Base-by-base conservation (phyloP, 2,888 invertebrate species). In the Thecocarcelia acutangulata region DNA sequence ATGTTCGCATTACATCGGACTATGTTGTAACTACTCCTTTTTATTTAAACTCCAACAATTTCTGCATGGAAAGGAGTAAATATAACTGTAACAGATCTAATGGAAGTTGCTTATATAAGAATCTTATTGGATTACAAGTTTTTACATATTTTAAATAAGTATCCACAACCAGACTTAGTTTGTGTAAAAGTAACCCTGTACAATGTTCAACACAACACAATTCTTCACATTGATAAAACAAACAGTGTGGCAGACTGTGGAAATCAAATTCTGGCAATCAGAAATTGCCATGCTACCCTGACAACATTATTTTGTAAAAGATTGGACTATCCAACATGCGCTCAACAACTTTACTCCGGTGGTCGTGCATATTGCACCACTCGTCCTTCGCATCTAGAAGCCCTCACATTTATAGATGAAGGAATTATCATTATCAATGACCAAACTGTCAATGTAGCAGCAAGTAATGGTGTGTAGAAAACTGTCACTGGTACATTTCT, bases 311-410 rank as follows among this genome's bases (percentile, higher is more conserved):
- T n/a, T n/a, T n/a, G n/a, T n/a, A n/a, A n/a, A n/a, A n/a, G n/a
- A n/a, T n/a, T n/a, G n/a, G 13, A 59, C 11, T 19, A n/a, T 11
- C 21, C 28, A 24, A 82, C 76, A 11, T 78, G 76, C 64, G 83
- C 80, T 9, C 78, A 84, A 68, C 78, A 84, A 76, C 70, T 79
- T 42, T 73, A 78, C 50, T 78, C 75, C 56, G 73, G 80, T 42
- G 52, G 50, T 6, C 42, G 40, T 6, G 76, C 80, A 44, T 63
- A 77, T 19, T 84, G 80, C 72, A 61, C 15, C 40, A 83, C 78
- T 59, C 72, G 63, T 17, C 69, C 73, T 11, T 40, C 56, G n/a
- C 73, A 84, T 61, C 75, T 76, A 24, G 76, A 83, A 52, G 52
- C 75, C 6, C 24, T 83, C 28, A 66, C 64, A 19, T 42, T 74